Evolutionary conservation across 2,888 invertebrate species (phyloP), one percentile per base, ranked within the genome.

Genomic region (Candidula unifasciata): DNA sequence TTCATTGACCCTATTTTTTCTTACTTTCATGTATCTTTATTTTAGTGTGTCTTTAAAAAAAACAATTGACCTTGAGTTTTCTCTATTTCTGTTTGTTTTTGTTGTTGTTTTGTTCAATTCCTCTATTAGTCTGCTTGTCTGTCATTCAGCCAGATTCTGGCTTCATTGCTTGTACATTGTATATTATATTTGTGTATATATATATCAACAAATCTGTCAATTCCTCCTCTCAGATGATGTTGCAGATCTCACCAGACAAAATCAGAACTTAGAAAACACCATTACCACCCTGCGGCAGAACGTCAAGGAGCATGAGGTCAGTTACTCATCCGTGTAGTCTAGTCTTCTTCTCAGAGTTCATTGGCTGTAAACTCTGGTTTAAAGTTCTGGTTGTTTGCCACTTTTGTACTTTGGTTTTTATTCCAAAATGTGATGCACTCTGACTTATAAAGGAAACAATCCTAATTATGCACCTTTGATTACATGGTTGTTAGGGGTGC

Each of bases 211-310:
- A 27, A 27, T 37, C 21, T n/a, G 10, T 35, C 35, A 71, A 0
- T 37, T 30, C 33, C 24, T 37, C 8, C 66, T 68, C 54, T 57
- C 80, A 86, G 86, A 85, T 84, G 82, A 86, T 24, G n/a, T 86
- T 8, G 91, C 91, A 0, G 90, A 92, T 82, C 74, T 87, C 18
- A 87, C 89, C 54, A 82, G 91, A 76, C 89, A 91, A 68, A 90
- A 90, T 83, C 86, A 88, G 35, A 88, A 90, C 52, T 64, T 91
- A n/a, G 88, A 88, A 76, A 87, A 86, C 30, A 86, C 90, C 52
- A 82, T 91, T 0, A 52, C 79, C 21, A 87, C 81, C 33, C 77
- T 91, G 24, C 88, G 88, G 79, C 68, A 83, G 30, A 89, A 89
- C 68, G 68, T 91, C 35, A 87, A 90, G 74, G 88, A 88, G 18